A percentile compares a stretch with the other conserved stretches of the same genome.
These are phyloP conservation scores for Andrena chrysosceles DNA, from an alignment of 2,888 invertebrate species.

Conservation along the genomic window DNA sequence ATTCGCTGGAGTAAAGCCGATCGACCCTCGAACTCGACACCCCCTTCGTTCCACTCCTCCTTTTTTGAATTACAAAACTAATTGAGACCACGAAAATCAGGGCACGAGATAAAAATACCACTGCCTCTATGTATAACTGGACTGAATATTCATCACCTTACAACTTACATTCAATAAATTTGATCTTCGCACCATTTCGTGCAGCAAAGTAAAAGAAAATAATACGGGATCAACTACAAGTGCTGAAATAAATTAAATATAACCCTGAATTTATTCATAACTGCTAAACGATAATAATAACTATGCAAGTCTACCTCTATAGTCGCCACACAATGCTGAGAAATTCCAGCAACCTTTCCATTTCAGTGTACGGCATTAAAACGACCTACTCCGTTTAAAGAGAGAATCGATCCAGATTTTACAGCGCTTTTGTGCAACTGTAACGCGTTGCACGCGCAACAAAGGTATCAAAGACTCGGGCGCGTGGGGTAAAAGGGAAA, in stretches of 20 bases:
- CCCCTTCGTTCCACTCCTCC: no score
- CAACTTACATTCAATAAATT: no score
- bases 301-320: not conserved
- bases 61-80: no score
- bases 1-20: not conserved
- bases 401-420: constrained; percentile 4
- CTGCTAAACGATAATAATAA: no score
- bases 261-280: not conserved
- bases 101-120: no score
- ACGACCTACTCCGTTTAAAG: not conserved
- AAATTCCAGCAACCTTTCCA: not conserved
- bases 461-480: not conserved
- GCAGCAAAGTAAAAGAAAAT: no score
- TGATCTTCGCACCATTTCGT: no score
- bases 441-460: not conserved
- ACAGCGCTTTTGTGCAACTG: not conserved
- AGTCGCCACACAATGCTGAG: not conserved
- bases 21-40: no score
- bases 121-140: no score
- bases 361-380: not conserved
- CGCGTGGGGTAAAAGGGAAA: constrained; percentile 28
- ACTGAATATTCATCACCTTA: no score
- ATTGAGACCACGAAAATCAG: no score
- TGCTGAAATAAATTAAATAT: not conserved
- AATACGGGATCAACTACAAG: no score